Percentiles rank a stretch among this genome's conserved stretches.
Evolutionary conservation across 1,140 invertebrate species (phyloP).

Genomic region (Colletes gigas): DNA sequence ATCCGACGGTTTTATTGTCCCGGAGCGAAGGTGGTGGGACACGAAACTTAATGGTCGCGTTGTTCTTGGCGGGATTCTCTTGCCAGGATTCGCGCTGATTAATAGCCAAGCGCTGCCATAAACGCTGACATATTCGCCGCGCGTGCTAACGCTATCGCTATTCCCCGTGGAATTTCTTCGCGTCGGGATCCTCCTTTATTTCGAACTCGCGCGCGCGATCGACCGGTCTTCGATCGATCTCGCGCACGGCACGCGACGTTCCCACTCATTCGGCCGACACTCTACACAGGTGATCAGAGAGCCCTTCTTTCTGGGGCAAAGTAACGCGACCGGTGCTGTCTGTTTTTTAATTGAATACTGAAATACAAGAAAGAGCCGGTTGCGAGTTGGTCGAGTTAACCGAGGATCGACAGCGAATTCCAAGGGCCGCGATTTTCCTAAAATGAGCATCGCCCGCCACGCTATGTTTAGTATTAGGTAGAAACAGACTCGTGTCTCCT

Average conservation of each 20-base stretch:
- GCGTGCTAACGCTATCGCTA: not conserved
- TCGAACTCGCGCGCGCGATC: not conserved
- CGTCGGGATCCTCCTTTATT: not conserved
- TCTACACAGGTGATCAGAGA: too few species aligned
- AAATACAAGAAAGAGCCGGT: too few species aligned
- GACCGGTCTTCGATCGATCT: not conserved
- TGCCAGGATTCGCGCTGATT: conserved; percentile 38
- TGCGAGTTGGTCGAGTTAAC: too few species aligned
- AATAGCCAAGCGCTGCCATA: conserved; percentile 38
- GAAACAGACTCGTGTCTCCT: conserved; percentile 30
- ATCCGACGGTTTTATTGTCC: conserved; percentile 45
- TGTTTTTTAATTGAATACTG: too few species aligned
- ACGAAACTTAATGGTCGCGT: conserved; percentile 38
- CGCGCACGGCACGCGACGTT: too few species aligned
- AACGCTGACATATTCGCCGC: conserved; percentile 31
- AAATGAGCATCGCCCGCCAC: conserved; percentile 16
- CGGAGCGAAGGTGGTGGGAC: conserved; percentile 26
- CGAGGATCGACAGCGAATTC: too few species aligned
- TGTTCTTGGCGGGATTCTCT: conserved; percentile 42
- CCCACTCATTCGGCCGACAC: too few species aligned
- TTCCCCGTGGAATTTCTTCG: not conserved
- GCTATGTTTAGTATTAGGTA: conserved; percentile 45
- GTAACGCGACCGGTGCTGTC: too few species aligned
- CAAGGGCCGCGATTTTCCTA: conserved; percentile 1
- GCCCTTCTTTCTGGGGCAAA: too few species aligned